Conservation (phyloP, 1,140 invertebrate species). For the Bombus superbus region DNA sequence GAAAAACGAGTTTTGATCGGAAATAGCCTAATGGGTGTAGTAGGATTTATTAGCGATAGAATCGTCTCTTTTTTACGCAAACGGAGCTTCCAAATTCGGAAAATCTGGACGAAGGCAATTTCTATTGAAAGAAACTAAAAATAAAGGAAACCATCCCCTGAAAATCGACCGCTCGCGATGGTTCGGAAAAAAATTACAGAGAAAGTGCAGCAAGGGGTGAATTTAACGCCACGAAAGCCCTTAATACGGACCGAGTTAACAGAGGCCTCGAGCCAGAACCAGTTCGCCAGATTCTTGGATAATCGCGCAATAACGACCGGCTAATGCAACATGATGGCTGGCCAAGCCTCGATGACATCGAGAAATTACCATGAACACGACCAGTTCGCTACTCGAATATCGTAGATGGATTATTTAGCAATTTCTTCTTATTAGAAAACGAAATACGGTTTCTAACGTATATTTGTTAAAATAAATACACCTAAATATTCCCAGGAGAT, state of each 20-base stretch:
- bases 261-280: not conserved
- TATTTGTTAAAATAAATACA: no score
- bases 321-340: constrained; percentile 35
- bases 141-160: not conserved
- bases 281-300: constrained; percentile 45
- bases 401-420: not conserved
- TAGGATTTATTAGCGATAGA: no score
- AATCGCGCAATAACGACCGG: constrained; percentile 49
- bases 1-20: not conserved
- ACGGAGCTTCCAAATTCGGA: not conserved
- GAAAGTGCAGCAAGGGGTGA: not conserved
- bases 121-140: not conserved
- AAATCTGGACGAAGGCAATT: not conserved
- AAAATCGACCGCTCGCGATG: not conserved
- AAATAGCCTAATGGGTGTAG: not conserved
- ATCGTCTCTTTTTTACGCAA: rapidly evolving
- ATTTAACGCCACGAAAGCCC: constrained; percentile 3
- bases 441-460: no score
- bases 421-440: not conserved
- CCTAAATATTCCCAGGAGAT: no score
- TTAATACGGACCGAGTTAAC: constrained; percentile 1
- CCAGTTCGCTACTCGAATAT: not conserved
- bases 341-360: not conserved
- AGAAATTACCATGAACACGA: constrained; percentile 33
- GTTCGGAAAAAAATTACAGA: not conserved